A percentile compares a stretch with the other conserved stretches of the same genome.
Conservation (phyloP, 53 echinoderm and acorn worm genomes). For the Holothuria leucospilota region DNA sequence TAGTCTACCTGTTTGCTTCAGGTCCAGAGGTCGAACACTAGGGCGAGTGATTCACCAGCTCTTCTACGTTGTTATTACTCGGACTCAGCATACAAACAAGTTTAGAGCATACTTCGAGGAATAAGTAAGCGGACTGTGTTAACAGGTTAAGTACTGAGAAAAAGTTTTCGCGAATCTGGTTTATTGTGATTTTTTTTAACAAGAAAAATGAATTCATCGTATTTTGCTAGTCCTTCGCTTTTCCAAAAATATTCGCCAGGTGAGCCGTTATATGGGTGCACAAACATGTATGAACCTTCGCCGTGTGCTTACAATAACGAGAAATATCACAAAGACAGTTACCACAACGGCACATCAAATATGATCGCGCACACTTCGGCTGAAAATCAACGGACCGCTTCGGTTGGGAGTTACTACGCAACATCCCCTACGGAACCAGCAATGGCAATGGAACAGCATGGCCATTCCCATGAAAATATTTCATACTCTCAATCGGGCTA, state of each 20-base stretch:
- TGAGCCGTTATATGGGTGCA: slow-evolving; percentile 20
- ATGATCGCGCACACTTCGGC: slow-evolving; percentile 28
- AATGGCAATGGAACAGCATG: slow-evolving; percentile 24
- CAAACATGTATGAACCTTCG: slow-evolving; percentile 22
- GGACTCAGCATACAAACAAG: neutral
- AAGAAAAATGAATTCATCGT: slow-evolving; percentile 36
- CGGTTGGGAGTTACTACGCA: slow-evolving; percentile 44
- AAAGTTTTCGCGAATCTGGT: slow-evolving; percentile 15
- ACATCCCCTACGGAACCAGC: slow-evolving; percentile 25
- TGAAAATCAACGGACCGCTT: slow-evolving; percentile 40
- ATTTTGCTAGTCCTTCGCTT: slow-evolving; percentile 27
- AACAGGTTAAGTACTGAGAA: neutral
- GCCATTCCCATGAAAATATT: neutral
- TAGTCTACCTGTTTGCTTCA: slow-evolving; percentile 29
- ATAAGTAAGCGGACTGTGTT: neutral
- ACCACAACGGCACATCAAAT: neutral
- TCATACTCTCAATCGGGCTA: neutral
- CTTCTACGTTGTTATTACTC: no score
- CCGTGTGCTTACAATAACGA: slow-evolving; percentile 44
- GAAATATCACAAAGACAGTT: slow-evolving; percentile 37
- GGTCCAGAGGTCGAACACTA: slow-evolving; percentile 38
- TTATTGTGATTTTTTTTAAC: neutral
- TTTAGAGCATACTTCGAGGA: slow-evolving; percentile 8
- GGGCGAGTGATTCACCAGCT: no score
- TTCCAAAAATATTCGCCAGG: slow-evolving; percentile 33